Evolutionary conservation across 2,888 invertebrate species (phyloP), one percentile per base, ranked within the genome.

Genomic region (Latrodectus elegans): DNA sequence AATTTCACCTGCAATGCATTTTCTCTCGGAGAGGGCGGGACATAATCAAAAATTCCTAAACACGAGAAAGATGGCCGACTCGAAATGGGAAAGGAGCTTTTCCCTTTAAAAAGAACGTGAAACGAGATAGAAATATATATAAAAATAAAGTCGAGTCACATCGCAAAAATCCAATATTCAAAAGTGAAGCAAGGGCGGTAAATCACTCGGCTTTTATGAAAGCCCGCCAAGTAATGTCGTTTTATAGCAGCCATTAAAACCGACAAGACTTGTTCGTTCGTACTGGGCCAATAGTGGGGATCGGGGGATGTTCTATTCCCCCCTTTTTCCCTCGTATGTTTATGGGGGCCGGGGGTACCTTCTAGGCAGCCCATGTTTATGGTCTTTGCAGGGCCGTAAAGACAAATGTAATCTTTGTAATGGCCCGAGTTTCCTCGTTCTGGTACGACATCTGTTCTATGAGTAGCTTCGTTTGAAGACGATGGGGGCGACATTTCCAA

Each of bases 381-480:
- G 88, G 88, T 74, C 88, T 80, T 88, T 88, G 70, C 80, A 76
- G 82, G 84, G 84, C 84, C 84, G 77, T 88, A 88, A 88, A 88
- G 88, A 88, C 88, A 88, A 88, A 88, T 84, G 88, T 88, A 88
- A 88, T 88, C 88, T 88, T 88, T 80, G 88, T 88, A 88, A 88
- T 88, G 84, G 88, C 88, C 72, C 60, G 60, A 17, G 72, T 76
- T 78, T 71, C 64, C 78, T 72, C 67, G 72, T 65, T 67, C 68
- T 26, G 38, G 65, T 51, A 76, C 81, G 86, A 87, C 86, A 87
- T 87, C 86, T 87, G 86, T 87, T 87, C 79, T 52, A 64, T 68
- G 75, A 71, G 65, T 75, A 67, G 64, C 72, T 70, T 22, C 60
- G 75, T n/a, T 70, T 38, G 22, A 55, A 67, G 49, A 15, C 52